Conservation (phyloP, 2,113 vertebrate genomes). For the Ceyx melanurus region DNA sequence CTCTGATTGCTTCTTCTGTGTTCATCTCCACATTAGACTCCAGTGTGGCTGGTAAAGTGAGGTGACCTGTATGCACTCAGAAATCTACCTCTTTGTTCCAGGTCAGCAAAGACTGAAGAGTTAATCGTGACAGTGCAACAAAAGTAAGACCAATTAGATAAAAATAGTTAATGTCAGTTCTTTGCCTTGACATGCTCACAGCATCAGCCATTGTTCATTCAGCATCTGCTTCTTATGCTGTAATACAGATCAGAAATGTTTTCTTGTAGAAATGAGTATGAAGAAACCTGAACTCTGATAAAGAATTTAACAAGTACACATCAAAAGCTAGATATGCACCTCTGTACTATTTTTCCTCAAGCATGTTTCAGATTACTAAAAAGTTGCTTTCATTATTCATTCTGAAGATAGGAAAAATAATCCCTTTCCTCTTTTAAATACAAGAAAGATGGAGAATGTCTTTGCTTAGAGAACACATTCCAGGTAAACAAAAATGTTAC, state of each 20-base stretch:
- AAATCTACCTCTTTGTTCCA: background rate
- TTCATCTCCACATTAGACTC: background rate
- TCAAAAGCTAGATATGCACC: background rate
- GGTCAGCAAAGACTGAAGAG: background rate
- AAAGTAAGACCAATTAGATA: background rate
- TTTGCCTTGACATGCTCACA: background rate
- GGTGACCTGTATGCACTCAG: background rate
- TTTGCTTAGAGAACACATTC: background rate
- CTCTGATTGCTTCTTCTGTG: background rate
- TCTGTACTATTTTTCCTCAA: background rate
- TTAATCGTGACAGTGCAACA: background rate
- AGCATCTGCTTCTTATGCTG: background rate
- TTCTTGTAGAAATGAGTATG: background rate
- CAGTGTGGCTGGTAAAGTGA: background rate
- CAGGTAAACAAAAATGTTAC: background rate
- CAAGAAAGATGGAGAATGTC: background rate
- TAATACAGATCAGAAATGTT: background rate
- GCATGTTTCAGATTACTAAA: background rate
- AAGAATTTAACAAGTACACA: background rate
- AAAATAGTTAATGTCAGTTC: background rate
- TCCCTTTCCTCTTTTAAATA: background rate
- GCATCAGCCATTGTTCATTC: background rate
- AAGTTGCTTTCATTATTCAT: background rate
- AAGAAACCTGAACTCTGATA: background rate
- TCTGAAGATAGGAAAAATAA: background rate